Evolutionary conservation across 37 sponge, comb jelly and placozoan species (phyloP), one percentile per base, ranked within the genome.

Genomic region (Chondrilla cf. caribensis): DNA sequence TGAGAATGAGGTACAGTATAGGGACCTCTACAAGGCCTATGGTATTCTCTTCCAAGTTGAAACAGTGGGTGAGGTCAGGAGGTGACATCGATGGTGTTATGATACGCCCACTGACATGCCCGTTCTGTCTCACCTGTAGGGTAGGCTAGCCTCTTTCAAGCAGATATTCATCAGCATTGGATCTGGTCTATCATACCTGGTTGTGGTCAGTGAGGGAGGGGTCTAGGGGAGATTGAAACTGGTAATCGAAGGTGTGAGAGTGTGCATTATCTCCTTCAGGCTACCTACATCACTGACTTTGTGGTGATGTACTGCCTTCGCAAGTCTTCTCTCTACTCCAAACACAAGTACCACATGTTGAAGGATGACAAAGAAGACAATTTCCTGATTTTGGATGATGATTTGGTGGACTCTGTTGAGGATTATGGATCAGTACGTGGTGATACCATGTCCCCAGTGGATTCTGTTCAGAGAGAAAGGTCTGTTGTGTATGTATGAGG

Each of bases 1-100:
- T 40, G 76, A 73, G 5, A 18, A 77, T 37, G 87, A 68, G 18
- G 40, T 39, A 21, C 66, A 82, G 66, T 62, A 59, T 33, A 35
- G 89, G 15, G 55, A 75, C 11, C 71, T 91, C n/a, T 44, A 47
- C 82, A 91, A 91, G 71, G 88, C 88, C 0, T 91, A 91, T 51
- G 92, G 92, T 9, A 87, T 91, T 7, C 62, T 59, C 29, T 85
- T 91, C 58, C 66, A 72, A 47, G 57, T 91, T 25, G 79, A 82
- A 33, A 36, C 82, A n/a, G 24, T 40, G 58, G 92, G 92, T 18
- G 25, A 44, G 58, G 91, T 87, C 36, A 59, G 81, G 51, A 14
- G 11, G 22, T 62, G 64, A 62, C 15, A 28, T 62, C 15, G 18
- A 28, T 62, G 22, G 29, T 62, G 29, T 62, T 62, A n/a, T n/a